Evolutionary conservation across 2,797 vertebrate genomes (phyloP), one percentile per base, ranked within the genome.

Genomic region (Myotis vivesi): DNA sequence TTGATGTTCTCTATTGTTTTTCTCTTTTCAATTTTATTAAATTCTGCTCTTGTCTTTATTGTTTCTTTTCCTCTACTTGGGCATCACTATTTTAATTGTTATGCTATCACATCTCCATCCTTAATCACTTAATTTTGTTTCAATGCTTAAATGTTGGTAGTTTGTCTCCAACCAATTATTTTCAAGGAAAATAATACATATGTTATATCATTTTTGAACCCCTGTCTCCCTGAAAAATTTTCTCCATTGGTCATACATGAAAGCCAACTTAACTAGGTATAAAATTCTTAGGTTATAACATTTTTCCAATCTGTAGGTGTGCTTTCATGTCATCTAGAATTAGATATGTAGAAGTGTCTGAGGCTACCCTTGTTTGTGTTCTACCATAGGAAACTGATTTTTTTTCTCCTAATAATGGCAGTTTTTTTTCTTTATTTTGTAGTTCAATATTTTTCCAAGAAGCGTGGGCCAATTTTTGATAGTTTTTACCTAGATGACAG

Each of bases 241-340:
- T 80, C 6, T 92, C 4, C 69, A 5, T 79, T 69, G 49, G 22
- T 15, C 25, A 62, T 23, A 84, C 10, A 49, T 62, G 46, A 90
- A 95, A 95, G 68, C 41, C 59, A 84, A 13, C 17, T 69, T 87
- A 92, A 20, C 20, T 87, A 75, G 23, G 38, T 76, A 72, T 92
- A 90, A 91, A 85, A 95, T 94, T 89, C 36, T 81, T 62, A 83
- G 19, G 7, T 76, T 79, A 36, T 62, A 89, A 82, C 3, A 62
- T 73, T 93, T 91, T 94, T 46, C 28, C 25, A 62, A 38, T 41
- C 9, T 66, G 7, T 68, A 82, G 25, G 30, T 90, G 1, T 81
- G 8, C 5, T 23, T 94, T 91, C 51, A 25, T 81, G 25, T 73
- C 20, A 82, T 57, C 81, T 92, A 69, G 25, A 88, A 82, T 76